Evolutionary conservation across 2,888 invertebrate species (phyloP).

Genomic region (Tromatobia lineatoria): DNA sequence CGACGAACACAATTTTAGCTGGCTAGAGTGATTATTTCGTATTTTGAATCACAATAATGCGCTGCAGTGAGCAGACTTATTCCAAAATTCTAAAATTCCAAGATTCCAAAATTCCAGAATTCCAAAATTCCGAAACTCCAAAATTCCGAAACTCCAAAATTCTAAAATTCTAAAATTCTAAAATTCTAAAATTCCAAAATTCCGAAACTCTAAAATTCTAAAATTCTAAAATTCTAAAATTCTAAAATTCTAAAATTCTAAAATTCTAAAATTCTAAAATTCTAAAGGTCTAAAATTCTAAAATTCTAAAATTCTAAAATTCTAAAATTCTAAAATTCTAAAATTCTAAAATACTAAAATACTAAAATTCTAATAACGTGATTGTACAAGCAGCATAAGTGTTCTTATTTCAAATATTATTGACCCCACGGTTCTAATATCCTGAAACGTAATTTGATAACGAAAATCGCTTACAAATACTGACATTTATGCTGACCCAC

Average conservation of each 20-base stretch:
- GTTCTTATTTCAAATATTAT: background rate
- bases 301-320: background rate
- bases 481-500: background rate
- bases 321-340: too few relatives aligned
- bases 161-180: background rate
- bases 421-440: background rate
- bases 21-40: constrained; percentile 10
- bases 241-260: background rate
- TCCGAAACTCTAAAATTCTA: background rate
- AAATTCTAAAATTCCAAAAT: too few relatives aligned
- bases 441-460: background rate
- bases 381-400: too few relatives aligned
- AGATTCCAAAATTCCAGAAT: background rate
- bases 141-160: background rate
- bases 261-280: constrained; percentile 13
- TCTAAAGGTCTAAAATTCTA: background rate
- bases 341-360: background rate
- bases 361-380: background rate
- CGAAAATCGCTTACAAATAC: too few relatives aligned
- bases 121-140: background rate
- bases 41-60: constrained; percentile 68
- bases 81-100: background rate
- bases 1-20: constrained; percentile 38
- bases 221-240: constrained; percentile 13
- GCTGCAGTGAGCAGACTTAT: background rate